Evolutionary conservation across 53 echinoderm and acorn worm genomes (phyloP).

Genomic region (Mesocentrotus franciscanus): DNA sequence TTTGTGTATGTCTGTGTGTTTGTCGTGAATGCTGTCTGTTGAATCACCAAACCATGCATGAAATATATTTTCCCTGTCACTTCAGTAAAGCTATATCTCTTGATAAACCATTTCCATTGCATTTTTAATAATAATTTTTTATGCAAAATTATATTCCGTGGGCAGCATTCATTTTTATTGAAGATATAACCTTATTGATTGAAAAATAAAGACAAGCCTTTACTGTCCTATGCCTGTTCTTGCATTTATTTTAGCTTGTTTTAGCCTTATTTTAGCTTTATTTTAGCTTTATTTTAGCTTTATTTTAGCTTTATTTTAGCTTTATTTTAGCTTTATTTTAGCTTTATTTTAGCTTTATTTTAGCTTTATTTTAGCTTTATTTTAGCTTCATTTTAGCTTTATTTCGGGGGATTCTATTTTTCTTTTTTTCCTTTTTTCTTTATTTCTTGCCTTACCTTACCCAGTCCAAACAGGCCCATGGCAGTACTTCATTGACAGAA

Average conservation of each 20-base stretch:
- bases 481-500: conserved; percentile 67
- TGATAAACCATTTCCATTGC: neutral
- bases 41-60: conserved; percentile 44
- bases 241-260: neutral
- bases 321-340: neutral
- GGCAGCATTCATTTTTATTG: neutral
- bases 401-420: conserved; percentile 56
- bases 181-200: neutral
- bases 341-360: neutral
- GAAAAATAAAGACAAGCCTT: neutral
- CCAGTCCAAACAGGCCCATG: conserved; percentile 40
- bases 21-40: conserved; percentile 15
- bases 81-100: neutral
- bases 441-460: conserved; percentile 37
- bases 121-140: neutral
- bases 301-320: conserved; percentile 22
- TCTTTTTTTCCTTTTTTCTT: conserved; percentile 33
- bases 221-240: conserved; percentile 11
- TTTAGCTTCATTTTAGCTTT: conserved; percentile 26
- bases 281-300: neutral
- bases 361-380: conserved; percentile 31
- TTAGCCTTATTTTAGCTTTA: neutral
- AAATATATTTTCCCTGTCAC: neutral
- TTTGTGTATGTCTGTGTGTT: conserved; percentile 15
- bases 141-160: neutral